Base-by-base conservation (phyloP, 1,140 invertebrate genomes). In the Papilio aristodemus region DNA sequence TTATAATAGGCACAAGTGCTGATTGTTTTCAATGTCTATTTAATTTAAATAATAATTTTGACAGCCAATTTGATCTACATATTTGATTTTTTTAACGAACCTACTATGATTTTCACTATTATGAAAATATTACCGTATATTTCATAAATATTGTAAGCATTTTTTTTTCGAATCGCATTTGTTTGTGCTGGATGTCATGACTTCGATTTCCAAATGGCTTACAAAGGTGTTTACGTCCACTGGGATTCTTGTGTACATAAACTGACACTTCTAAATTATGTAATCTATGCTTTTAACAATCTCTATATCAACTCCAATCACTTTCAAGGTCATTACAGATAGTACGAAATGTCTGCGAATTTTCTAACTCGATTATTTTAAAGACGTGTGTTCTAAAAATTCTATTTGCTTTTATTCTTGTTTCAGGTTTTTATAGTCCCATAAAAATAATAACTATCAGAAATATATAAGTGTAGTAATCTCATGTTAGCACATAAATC, bases 371-470 rank as follows among this genome's bases (percentile, higher is more conserved):
- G 17, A 43, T 46, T 19, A 9, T 19, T 46, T 46, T 19, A 19
- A 46, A 17, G 19, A 8, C 43, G 43, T 10, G 19, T 9, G 8
- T 10, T 46, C 19, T 46, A 46, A 10, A 46, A 19, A 19, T 19
- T 46, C 17, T 17, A 46, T 7, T 10, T 46, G 43, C 43, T 46
- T 46, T 19, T 46, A 17, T 46, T 46, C 43, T 19, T 46, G 43
- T 46, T 46, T 17, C 43, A 1, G 14, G 19, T 46, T 19, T 46
- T 19, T 46, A 46, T 8, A 46, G 43, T 7, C 13, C 14, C 19
- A 46, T 46, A 46, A 54, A 54, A 54, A 54, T 19, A 54, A 54
- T 54, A 54, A 54, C 19, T 22, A 54, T 54, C 46, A 54, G 22
- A 54, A 17, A 43, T 54, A 46, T 17, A 10, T 22, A 54, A 54